Evolutionary conservation across 30 jellyfish, hydroid and myxozoan genomes (phyloP).

Genomic region (Mastigias papua): DNA sequence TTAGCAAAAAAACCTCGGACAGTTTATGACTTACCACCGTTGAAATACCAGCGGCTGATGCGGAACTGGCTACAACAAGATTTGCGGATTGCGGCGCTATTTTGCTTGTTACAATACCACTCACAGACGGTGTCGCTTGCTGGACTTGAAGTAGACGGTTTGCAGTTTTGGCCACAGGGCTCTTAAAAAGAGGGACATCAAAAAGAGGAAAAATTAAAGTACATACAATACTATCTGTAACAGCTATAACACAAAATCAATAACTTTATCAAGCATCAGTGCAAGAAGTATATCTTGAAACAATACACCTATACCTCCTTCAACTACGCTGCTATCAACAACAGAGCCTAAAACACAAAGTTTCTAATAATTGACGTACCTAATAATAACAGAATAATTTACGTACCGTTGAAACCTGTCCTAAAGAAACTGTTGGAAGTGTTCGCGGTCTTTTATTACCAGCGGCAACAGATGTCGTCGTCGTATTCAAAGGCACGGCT

Average conservation of each 20-base stretch:
- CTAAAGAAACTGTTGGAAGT: slow-evolving; percentile 59
- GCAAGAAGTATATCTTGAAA: too few relatives aligned
- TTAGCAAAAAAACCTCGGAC: too few relatives aligned
- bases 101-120: slow-evolving; percentile 58
- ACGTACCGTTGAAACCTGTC: slow-evolving; percentile 71
- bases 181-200: slow-evolving; percentile 5
- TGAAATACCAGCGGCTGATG: slow-evolving; percentile 51
- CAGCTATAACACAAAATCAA: too few relatives aligned
- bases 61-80: slow-evolving; percentile 59
- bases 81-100: slow-evolving; percentile 49
- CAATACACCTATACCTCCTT: too few relatives aligned
- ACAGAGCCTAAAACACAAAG: too few relatives aligned
- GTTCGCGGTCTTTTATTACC: slow-evolving; percentile 75
- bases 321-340: too few relatives aligned
- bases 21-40: slow-evolving; percentile 62
- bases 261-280: too few relatives aligned
- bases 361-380: too few relatives aligned
- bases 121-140: slow-evolving; percentile 30
- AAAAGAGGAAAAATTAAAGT: background rate
- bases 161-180: slow-evolving; percentile 54
- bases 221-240: background rate
- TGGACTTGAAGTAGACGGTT: slow-evolving; percentile 69
- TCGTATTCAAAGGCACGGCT: slow-evolving; percentile 43
- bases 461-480: slow-evolving; percentile 85
- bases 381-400: background rate